Base-by-base conservation (phyloP, 2,113 vertebrate species). In the Mobula hypostoma region DNA sequence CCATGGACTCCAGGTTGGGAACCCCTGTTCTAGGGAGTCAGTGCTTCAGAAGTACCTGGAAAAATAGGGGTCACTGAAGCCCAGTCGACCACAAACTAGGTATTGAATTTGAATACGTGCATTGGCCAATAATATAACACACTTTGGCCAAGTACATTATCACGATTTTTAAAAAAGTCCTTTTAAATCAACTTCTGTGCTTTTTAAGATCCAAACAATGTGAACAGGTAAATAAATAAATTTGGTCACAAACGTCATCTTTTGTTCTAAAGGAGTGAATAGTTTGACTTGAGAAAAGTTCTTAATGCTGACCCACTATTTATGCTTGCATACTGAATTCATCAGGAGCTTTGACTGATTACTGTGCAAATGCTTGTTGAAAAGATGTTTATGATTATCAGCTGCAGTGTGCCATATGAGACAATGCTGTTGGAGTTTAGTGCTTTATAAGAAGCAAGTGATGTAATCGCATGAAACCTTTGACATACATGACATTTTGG, bases 381-480 rank as follows among this genome's bases (percentile, higher is more conserved):
- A 90, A 90, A 93, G 91, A 93, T 74, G 91, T 93, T 93, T 93
- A 93, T 93, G 91, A 93, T 93, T 72, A 74, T 93, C 70, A 76
- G 91, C 70, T 93, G 68, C 91, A 74, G 91, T 93, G 40, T 27
- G 27, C 70, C 91, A 93, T 93, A 74, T 93, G 91, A 93, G 21
- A 93, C 91, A 93, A 93, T 74, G 68, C 70, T 93, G 68, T 27
- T 56, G 91, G 91, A 76, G 72, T 74, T 93, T 93, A 70, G 91
- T 56, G 91, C 40, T 93, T 92, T 93, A 27, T 56, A 40, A 74
- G 68, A 93, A 56, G 70, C 68, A 76, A 93, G 70, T 93, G 91
- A 93, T 93, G 91, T 93, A 74, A 72, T 93, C 68, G 68, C 91
- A 72, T 74, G 91, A 74, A 93, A 93, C 91, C 91, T 93, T 76